A percentile compares a stretch with the other conserved stretches of the same genome.
phyloP scores from a whole-genome alignment of 2,888 invertebrate species.

The Sminthurides aquaticus region DNA sequence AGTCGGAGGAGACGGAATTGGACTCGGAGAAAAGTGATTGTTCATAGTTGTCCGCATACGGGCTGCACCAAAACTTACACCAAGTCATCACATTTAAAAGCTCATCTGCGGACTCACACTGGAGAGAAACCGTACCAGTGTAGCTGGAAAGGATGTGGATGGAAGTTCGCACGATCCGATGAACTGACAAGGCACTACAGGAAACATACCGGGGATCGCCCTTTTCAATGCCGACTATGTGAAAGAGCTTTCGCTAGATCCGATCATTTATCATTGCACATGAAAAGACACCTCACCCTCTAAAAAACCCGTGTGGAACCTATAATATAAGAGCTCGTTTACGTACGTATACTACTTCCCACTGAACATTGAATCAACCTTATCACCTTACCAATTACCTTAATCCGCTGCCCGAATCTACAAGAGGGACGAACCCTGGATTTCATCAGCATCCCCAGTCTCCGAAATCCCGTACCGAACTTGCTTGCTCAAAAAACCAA shows the following conservation, averaged over 20 bases:
- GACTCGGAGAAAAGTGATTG: slow-evolving; percentile 51
- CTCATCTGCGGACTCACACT: slow-evolving; percentile 56
- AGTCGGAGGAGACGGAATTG: slow-evolving; percentile 13
- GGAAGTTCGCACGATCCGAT: slow-evolving; percentile 58
- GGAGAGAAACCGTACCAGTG: slow-evolving; percentile 61
- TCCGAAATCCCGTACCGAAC: no score
- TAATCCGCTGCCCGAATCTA: no score
- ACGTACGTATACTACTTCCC: no score
- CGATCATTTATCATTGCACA: slow-evolving; percentile 59
- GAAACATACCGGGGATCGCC: slow-evolving; percentile 55
- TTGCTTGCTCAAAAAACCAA: no score
- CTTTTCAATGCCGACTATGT: slow-evolving; percentile 59
- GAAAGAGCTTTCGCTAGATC: slow-evolving; percentile 59
- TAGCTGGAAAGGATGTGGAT: slow-evolving; percentile 57
- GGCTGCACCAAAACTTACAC: slow-evolving; percentile 57
- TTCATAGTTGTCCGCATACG: slow-evolving; percentile 52
- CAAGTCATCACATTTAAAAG: slow-evolving; percentile 57
- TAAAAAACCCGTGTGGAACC: background rate
- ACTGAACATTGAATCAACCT: background rate
- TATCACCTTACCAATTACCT: background rate
- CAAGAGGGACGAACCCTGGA: no score
- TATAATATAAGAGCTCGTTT: no score
- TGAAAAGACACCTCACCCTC: slow-evolving; percentile 54
- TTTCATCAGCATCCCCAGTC: no score
- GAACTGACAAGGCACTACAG: slow-evolving; percentile 57